Base-by-base conservation (phyloP, 2,797 vertebrate species). In the Hephaestus fuliginosus region DNA sequence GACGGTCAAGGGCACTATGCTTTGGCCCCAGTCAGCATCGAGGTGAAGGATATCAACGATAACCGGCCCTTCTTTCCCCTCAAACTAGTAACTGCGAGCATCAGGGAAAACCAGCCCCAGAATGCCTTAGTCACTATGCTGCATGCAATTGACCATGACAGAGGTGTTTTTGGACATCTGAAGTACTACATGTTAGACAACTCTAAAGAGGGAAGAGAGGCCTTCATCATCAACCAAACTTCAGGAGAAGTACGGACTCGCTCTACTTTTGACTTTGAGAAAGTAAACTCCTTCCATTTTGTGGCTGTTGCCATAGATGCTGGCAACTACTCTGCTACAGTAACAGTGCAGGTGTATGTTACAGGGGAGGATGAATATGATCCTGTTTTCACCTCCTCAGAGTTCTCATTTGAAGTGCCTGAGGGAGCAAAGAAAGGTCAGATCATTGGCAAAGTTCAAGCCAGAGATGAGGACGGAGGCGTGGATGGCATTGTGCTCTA, bases 291-390 rank as follows among this genome's bases (percentile, higher is more conserved):
- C 51, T 97, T 98, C 84, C 93, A 93, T 82, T 96, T 99, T 76
- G 94, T 96, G 2, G 97, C 97, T 67, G 93, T 95, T 64, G 98
- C 98, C 44, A 92, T 95, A 0, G 98, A 99, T 2, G 90, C 96
- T 0, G 97, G 98, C 44, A 99, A 99, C 10, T 97, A 96, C 85
- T 97, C 98, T 0, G 98, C 98, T n/a, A 97, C 97, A 0, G 98
- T 97, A 83, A 97, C 97, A 0, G 97, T 99, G 74, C 95, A 96
- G 20, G 96, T 99, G 66, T 96, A 98, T 69, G 95, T 99, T 66
- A 97, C 95, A 0, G 98, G 98, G 1, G 97, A 99, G 81, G 98
- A 99, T 0, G 98, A 99, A 70, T 99, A 99, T 1, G 96, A 98
- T 74, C 98, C 98, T 0, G 95, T 98, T 39, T 99, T 99, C 85